A percentile compares a stretch with the other conserved stretches of the same genome.
Conservation (phyloP, 2,888 invertebrate genomes). For the Drosophila longiperda region DNA sequence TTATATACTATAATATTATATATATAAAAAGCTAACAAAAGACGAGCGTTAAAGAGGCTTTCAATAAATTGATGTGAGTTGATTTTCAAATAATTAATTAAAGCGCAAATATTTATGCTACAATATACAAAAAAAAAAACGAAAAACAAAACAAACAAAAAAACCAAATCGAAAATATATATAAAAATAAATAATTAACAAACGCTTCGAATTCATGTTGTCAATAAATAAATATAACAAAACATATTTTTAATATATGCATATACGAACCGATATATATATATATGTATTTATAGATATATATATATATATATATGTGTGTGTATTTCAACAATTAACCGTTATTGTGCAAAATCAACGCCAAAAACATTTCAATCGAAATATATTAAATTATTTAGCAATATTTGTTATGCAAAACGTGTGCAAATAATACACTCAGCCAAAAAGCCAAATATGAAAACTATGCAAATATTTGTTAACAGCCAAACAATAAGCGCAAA, state of each 20-base stretch:
- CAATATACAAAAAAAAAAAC: conserved; percentile 31
- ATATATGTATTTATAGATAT: neutral
- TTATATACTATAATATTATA: conserved; percentile 28
- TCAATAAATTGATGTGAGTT: conserved; percentile 64
- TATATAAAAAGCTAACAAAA: conserved; percentile 44
- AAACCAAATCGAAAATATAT: conserved; percentile 16
- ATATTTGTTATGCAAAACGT: conserved; percentile 36
- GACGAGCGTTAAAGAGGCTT: conserved; percentile 70
- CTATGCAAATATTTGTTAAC: conserved; percentile 62
- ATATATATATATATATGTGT: neutral
- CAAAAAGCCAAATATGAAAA: conserved; percentile 42
- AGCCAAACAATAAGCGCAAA: conserved; percentile 32
- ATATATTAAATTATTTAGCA: conserved; percentile 34
- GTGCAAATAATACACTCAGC: conserved; percentile 27
- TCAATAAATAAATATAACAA: conserved; percentile 37
- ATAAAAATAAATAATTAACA: conserved; percentile 10
- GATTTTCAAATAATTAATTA: conserved; percentile 51
- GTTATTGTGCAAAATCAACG: conserved; percentile 40
- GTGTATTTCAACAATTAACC: conserved; percentile 8
- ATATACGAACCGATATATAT: conserved; percentile 27
- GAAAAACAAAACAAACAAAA: conserved; percentile 4
- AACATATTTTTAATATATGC: conserved; percentile 53
- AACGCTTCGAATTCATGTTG: conserved; percentile 54
- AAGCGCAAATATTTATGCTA: conserved; percentile 46
- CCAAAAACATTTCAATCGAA: conserved; percentile 22